A percentile compares a stretch with the other conserved stretches of the same genome.
These are phyloP conservation scores for Vulpes lagopus DNA, from an alignment of 2,113 vertebrate genomes.

Conservation along the genomic window DNA sequence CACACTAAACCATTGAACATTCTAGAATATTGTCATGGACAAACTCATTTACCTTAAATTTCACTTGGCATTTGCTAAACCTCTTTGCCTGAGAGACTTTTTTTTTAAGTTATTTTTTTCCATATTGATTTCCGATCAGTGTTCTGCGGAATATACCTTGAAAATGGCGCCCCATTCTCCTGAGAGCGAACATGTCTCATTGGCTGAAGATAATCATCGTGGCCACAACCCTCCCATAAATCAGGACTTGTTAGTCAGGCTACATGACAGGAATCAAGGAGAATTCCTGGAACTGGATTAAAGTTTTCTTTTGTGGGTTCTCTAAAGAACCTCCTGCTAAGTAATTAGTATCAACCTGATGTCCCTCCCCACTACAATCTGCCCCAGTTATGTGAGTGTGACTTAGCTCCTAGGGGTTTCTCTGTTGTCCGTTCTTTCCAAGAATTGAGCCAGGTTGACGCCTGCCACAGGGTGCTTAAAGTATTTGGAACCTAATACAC, in stretches of 20 bases:
- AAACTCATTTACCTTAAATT: neutral
- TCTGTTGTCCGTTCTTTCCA: neutral
- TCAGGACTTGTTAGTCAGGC: neutral
- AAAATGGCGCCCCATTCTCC: neutral
- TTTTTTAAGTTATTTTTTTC: neutral
- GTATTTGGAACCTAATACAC: conserved; percentile 28
- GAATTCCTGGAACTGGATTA: neutral
- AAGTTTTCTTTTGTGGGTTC: conserved; percentile 12
- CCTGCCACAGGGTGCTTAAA: neutral
- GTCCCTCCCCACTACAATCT: neutral
- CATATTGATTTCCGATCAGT: neutral
- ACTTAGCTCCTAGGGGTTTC: conserved; percentile 41
- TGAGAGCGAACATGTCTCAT: neutral
- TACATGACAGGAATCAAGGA: neutral
- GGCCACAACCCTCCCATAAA: neutral
- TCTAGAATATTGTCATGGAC: neutral
- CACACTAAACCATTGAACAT: neutral
- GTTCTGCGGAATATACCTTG: neutral
- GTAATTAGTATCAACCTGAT: neutral
- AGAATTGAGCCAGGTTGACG: neutral
- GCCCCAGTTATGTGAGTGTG: neutral
- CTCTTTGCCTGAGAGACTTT: neutral
- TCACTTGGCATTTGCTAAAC: neutral
- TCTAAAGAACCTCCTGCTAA: neutral
- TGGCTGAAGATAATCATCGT: neutral